These are phyloP conservation scores for Lasioglossum oenotherae DNA, from an alignment of 2,888 invertebrate genomes.

Conservation along the genomic window DNA sequence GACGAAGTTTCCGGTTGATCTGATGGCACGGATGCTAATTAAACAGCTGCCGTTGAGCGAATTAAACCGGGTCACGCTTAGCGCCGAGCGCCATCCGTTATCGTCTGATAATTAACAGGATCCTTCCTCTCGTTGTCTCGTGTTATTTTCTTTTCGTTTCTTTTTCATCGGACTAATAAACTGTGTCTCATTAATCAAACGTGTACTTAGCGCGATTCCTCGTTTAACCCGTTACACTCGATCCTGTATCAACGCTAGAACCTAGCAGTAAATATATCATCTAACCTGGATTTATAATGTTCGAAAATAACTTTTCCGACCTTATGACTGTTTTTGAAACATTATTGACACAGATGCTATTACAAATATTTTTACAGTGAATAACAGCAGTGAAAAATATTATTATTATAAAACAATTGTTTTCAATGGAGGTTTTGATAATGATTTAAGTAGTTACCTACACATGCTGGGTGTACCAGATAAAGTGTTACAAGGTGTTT, in stretches of 20 bases:
- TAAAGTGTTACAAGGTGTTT: no score
- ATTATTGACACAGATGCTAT: not conserved
- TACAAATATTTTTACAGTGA: not conserved
- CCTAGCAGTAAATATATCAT: not conserved
- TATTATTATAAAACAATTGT: not conserved
- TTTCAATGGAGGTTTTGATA: not conserved
- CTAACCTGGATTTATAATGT: not conserved
- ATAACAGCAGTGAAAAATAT: not conserved
- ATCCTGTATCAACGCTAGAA: not conserved
- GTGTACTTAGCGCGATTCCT: not conserved
- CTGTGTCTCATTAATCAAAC: not conserved
- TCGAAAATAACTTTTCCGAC: not conserved
- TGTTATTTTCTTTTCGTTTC: slow-evolving; percentile 11
- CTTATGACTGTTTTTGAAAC: not conserved
- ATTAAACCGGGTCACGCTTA: slow-evolving; percentile 49
- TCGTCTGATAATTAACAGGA: slow-evolving; percentile 53
- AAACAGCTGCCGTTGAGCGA: slow-evolving; percentile 56
- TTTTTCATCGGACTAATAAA: not conserved
- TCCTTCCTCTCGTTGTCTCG: slow-evolving; percentile 30
- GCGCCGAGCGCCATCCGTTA: slow-evolving; percentile 45
- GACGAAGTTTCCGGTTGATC: slow-evolving; percentile 51
- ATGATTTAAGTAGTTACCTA: not conserved
- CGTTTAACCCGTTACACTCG: not conserved
- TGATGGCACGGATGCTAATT: slow-evolving; percentile 49
- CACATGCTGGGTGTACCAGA: not conserved